phyloP scores from a whole-genome alignment of 2,888 invertebrate genomes.

The Metopia argyrocephala region DNA sequence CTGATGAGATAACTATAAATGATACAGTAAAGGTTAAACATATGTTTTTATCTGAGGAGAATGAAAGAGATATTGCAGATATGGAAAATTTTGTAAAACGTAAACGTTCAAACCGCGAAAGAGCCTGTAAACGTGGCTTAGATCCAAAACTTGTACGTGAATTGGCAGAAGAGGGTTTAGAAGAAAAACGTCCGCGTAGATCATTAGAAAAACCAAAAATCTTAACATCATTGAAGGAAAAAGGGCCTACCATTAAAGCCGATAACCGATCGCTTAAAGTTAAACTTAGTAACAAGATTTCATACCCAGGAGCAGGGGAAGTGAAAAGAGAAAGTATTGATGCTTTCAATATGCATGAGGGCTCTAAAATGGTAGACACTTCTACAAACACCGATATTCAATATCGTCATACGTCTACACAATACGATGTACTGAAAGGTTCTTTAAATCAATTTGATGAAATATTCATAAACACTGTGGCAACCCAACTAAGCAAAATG shows the following conservation, averaged over 20 bases:
- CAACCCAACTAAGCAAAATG: slow-evolving; percentile 72
- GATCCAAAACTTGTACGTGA: slow-evolving; percentile 36
- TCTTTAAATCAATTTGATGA: slow-evolving; percentile 65
- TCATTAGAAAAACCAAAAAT: slow-evolving; percentile 7
- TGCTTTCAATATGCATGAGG: not conserved
- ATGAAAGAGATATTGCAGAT: not conserved
- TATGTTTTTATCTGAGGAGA: not conserved
- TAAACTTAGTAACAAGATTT: not conserved
- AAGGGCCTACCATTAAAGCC: not conserved
- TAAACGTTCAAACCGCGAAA: slow-evolving; percentile 38
- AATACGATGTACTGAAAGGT: slow-evolving; percentile 18
- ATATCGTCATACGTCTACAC: slow-evolving; percentile 9
- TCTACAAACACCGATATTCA: not conserved
- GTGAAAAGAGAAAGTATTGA: not conserved
- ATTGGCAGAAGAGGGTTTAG: slow-evolving; percentile 13
- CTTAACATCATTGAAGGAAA: not conserved
- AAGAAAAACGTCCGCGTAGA: slow-evolving; percentile 48
- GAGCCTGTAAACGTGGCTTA: slow-evolving; percentile 62
- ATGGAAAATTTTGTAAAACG: not conserved
- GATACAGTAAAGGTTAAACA: not conserved
- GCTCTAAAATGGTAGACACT: not conserved
- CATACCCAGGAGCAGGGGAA: not conserved
- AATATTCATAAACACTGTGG: slow-evolving; percentile 69
- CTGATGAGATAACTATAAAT: slow-evolving; percentile 29
- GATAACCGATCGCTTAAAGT: not conserved